Base-by-base conservation (phyloP, 1,140 invertebrate genomes). In the Leptopilina boulardi region DNA sequence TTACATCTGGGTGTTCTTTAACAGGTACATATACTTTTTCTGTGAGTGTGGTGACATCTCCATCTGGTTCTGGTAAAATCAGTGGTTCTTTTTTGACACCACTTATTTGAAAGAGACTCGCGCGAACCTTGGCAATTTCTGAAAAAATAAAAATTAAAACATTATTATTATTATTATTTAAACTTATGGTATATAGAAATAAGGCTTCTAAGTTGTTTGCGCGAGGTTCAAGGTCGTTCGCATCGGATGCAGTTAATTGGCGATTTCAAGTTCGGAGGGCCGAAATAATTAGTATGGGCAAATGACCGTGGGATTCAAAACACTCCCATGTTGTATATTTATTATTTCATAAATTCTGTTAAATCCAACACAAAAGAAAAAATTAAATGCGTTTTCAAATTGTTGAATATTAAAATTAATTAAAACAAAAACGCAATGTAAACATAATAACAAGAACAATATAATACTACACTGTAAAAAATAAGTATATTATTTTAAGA, bases 1-100 rank as follows among this genome's bases (percentile, higher is more conserved):
- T 98, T 94, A 99, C 99, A 91, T 99, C 99, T 93, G 99, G 99
- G 92, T 99, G 97, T 92, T 99, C 98, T 94, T 99, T 99, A 82
- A 99, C 97, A 91, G 99, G 99, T 87, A 99, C 98, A 93, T 98
- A 99, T 85, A 99, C 97, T 95, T 99, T 99, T 93, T 99, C 99
- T 91, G 97, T 97, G 83, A 98, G 94, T 86, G 97, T 97, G 76
- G 97, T 95, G 82, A 97, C 93, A 84, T 97, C 94, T 54, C 99
- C 99, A 80, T 97, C 95, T 56, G 97, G 93, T 85, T 99, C 98
- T 86, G 99, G 99, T 85, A 99, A 92, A 75, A 96, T 92, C 66
- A 99, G 93, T 34, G 98, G 96, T 89, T 99, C 97, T 89, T 98
- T 98, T 91, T 97, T 97, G 34, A 96, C 95, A 77, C 98, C 97